A percentile compares a stretch with the other conserved stretches of the same genome.
phyloP scores from a whole-genome alignment of 2,113 vertebrate genomes.

The Mesembrinibis cayennensis region DNA sequence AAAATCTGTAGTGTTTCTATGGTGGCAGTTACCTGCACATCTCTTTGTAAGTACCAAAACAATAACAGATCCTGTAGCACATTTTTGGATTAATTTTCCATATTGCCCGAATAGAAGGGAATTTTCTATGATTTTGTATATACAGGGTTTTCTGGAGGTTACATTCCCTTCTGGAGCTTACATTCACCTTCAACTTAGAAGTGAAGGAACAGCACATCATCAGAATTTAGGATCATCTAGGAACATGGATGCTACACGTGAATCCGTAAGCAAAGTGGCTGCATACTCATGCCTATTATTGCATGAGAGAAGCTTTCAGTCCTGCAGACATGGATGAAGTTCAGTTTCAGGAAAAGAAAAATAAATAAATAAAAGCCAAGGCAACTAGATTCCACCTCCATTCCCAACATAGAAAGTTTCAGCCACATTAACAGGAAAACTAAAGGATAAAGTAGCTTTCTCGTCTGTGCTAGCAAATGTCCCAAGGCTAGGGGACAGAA shows the following conservation, averaged over 20 bases:
- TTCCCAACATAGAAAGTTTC: background rate
- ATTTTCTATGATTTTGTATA: background rate
- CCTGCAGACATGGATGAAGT: background rate
- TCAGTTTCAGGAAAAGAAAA: background rate
- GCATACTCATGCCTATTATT: background rate
- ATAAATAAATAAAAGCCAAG: background rate
- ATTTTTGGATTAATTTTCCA: background rate
- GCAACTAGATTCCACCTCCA: background rate
- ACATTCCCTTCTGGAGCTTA: background rate
- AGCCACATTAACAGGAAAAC: background rate
- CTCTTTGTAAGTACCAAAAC: background rate
- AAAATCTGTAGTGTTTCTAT: background rate
- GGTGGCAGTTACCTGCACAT: background rate
- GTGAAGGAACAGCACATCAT: background rate
- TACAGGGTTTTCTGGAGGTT: background rate
- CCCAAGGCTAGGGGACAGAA: background rate
- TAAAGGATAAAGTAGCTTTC: background rate
- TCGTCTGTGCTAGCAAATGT: background rate
- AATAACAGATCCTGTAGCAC: background rate
- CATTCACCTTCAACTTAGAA: background rate
- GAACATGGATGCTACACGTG: background rate
- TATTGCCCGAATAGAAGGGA: background rate
- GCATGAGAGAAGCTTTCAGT: background rate
- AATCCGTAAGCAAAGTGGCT: background rate
- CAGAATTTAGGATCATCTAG: background rate